A percentile compares a stretch with the other conserved stretches of the same genome.
Evolutionary conservation across 2,888 invertebrate genomes (phyloP).

Genomic region (Caenorhabditis plicata): DNA sequence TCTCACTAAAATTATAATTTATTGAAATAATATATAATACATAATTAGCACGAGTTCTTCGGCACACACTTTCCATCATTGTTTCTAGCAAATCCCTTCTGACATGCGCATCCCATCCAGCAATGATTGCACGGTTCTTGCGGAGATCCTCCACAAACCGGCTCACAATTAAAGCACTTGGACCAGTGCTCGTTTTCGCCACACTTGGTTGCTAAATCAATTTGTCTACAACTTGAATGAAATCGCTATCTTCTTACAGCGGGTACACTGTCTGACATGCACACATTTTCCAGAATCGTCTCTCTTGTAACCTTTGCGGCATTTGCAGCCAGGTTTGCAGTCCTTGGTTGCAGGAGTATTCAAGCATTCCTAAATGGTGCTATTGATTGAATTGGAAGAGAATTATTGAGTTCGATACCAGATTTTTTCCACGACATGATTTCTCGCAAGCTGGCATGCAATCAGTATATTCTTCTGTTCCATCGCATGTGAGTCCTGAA

Average conservation of each 20-base stretch:
- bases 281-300: constrained; percentile 11
- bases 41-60: too few relatives aligned
- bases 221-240: neutral
- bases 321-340: constrained; percentile 12
- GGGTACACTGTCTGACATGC: constrained; percentile 13
- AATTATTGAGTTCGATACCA: neutral
- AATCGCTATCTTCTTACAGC: neutral
- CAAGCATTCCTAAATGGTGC: constrained; percentile 6
- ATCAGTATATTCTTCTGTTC: constrained; percentile 7
- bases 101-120: constrained; percentile 23
- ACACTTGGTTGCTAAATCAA: constrained; percentile 16
- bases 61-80: constrained; percentile 7
- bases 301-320: constrained; percentile 9
- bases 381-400: too few relatives aligned
- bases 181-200: constrained; percentile 16
- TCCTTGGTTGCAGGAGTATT: neutral
- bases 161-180: constrained; percentile 18
- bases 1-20: too few relatives aligned
- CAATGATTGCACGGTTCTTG: constrained; percentile 16
- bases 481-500: constrained; percentile 12
- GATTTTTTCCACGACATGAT: constrained; percentile 6
- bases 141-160: constrained; percentile 8
- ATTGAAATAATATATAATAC: too few relatives aligned
- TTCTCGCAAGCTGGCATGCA: constrained; percentile 19
- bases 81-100: constrained; percentile 8